Conservation (phyloP, 2,888 invertebrate species). For the Yponomeuta evonymella region DNA sequence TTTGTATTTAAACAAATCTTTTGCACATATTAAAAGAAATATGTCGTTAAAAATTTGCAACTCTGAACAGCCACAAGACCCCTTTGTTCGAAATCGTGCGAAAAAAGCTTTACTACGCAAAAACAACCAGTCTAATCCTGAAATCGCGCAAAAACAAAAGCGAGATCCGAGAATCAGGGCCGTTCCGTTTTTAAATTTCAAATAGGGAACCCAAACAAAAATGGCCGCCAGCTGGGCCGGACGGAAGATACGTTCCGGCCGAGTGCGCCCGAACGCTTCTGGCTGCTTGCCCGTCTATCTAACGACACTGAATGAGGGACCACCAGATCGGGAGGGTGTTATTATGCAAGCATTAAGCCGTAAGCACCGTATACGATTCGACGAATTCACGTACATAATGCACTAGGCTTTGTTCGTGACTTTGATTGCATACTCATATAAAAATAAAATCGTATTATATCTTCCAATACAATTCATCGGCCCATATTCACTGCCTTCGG, state of each 20-base stretch:
- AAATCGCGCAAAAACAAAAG: background rate
- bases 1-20: background rate
- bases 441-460: no score
- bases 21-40: background rate
- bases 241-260: slow-evolving; percentile 39
- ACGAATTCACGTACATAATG: background rate
- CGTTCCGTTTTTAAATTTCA: slow-evolving; percentile 24
- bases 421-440: background rate
- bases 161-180: background rate
- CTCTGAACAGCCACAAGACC: background rate
- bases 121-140: background rate
- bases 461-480: no score
- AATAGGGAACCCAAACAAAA: slow-evolving; percentile 29
- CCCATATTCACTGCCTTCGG: no score
- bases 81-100: no score
- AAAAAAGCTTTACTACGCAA: no score
- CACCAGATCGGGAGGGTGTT: background rate
- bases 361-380: background rate
- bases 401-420: background rate
- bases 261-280: slow-evolving; percentile 37
- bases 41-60: background rate
- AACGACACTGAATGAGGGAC: background rate
- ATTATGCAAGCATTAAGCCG: background rate
- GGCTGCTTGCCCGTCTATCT: background rate
- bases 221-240: slow-evolving; percentile 35